These are phyloP conservation scores for Smittia sp. DNA, from an alignment of 2,888 invertebrate species.

Conservation along the genomic window DNA sequence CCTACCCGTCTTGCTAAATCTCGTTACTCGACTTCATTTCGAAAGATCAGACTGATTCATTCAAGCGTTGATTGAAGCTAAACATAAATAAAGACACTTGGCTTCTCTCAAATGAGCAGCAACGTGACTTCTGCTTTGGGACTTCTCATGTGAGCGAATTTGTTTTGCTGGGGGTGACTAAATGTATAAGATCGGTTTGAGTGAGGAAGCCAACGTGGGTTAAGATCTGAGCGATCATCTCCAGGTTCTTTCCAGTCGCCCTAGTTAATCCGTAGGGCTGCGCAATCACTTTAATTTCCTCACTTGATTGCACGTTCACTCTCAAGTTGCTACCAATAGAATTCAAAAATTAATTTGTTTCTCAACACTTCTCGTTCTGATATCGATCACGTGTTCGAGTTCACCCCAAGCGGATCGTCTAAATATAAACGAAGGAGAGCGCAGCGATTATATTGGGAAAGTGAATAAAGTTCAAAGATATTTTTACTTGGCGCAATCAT, in stretches of 20 bases:
- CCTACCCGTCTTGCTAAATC: background rate
- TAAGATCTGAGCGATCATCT: no score
- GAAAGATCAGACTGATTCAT: slow-evolving; percentile 21
- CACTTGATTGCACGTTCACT: background rate
- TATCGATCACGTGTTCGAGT: background rate
- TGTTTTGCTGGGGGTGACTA: background rate
- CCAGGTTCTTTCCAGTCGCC: no score
- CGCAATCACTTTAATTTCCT: background rate
- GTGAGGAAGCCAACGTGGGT: background rate
- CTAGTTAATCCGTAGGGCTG: background rate
- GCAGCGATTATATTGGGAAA: background rate
- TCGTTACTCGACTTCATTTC: slow-evolving; percentile 5
- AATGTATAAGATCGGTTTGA: background rate
- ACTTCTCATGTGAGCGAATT: slow-evolving; percentile 1
- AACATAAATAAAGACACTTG: slow-evolving; percentile 23
- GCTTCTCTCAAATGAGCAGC: background rate
- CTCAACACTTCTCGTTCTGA: slow-evolving; percentile 1
- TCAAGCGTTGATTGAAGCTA: slow-evolving; percentile 14
- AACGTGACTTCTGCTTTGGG: background rate
- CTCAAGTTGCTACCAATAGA: background rate
- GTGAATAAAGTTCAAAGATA: slow-evolving; percentile 4
- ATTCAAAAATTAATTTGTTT: slow-evolving; percentile 13
- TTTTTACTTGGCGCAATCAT: background rate
- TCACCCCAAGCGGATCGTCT: slow-evolving; percentile 3
- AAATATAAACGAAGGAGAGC: background rate